These are phyloP conservation scores for Oryzias melastigma DNA, from an alignment of 2,113 vertebrate species.

Conservation along the genomic window DNA sequence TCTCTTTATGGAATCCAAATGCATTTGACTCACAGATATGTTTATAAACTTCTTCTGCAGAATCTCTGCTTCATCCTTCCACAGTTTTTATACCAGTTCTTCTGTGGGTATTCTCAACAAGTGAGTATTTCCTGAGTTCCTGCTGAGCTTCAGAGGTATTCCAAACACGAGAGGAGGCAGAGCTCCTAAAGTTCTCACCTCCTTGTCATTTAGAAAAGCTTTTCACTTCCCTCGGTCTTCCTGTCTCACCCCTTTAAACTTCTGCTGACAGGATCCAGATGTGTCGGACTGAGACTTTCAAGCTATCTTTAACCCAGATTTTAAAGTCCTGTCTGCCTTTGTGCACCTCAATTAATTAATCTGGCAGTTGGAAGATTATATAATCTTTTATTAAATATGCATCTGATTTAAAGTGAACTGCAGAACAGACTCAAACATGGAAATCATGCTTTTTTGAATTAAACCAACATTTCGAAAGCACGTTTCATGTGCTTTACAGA, in stretches of 20 bases:
- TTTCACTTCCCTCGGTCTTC: constrained; percentile 39
- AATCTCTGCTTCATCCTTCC: constrained; percentile 99
- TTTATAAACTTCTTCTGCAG: constrained; percentile 62
- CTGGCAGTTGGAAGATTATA: neutral
- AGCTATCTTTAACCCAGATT: neutral
- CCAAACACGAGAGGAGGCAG: constrained; percentile 35
- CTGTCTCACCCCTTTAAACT: constrained; percentile 41
- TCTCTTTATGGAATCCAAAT: constrained; percentile 8
- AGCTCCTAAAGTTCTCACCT: constrained; percentile 21
- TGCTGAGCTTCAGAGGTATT: constrained; percentile 38
- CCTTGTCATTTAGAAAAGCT: constrained; percentile 27
- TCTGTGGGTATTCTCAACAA: constrained; percentile 99
- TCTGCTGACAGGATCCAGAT: neutral
- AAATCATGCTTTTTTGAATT: neutral
- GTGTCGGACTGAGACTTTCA: neutral
- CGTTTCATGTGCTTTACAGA: no score
- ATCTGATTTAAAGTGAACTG: neutral
- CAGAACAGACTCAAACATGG: neutral
- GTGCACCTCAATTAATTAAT: neutral
- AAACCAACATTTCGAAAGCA: no score
- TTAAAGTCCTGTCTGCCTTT: neutral
- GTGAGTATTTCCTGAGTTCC: constrained; percentile 73
- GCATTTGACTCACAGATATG: neutral
- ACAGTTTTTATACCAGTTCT: constrained; percentile 99
- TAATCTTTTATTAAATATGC: neutral